Conservation (phyloP, 2,888 invertebrate species). For the Creontiades dilutus region DNA sequence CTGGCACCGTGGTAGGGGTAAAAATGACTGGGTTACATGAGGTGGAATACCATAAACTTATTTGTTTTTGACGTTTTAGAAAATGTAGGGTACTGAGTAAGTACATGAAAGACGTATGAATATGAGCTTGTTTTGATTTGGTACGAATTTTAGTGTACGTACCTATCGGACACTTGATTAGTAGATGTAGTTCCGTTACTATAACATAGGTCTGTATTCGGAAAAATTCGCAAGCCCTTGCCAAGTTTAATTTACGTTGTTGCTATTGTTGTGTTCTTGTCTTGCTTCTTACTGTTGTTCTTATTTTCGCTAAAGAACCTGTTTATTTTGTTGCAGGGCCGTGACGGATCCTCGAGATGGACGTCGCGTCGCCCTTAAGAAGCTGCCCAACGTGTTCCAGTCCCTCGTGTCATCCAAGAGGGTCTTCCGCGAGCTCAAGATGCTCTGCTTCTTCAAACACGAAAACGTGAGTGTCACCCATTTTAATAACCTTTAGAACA, state of each 20-base stretch:
- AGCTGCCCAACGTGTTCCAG: slow-evolving; percentile 99
- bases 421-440: slow-evolving; percentile 98
- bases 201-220: too few species aligned
- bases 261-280: not conserved
- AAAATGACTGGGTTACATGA: too few species aligned
- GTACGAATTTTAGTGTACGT: too few species aligned
- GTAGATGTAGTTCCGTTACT: too few species aligned
- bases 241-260: not conserved
- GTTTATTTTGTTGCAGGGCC: slow-evolving; percentile 86
- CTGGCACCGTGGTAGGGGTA: too few species aligned
- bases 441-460: slow-evolving; percentile 99
- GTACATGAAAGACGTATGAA: too few species aligned
- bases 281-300: not conserved
- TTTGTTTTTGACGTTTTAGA: too few species aligned
- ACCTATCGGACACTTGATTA: too few species aligned
- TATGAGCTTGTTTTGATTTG: too few species aligned
- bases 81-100: too few species aligned
- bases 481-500: not conserved
- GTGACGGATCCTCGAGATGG: slow-evolving; percentile 99
- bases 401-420: slow-evolving; percentile 99
- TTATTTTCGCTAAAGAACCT: not conserved
- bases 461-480: slow-evolving; percentile 92
- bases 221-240: not conserved
- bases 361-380: slow-evolving; percentile 98
- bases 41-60: too few species aligned